Conservation (phyloP, 2,113 vertebrate species). For the Upupa epops region DNA sequence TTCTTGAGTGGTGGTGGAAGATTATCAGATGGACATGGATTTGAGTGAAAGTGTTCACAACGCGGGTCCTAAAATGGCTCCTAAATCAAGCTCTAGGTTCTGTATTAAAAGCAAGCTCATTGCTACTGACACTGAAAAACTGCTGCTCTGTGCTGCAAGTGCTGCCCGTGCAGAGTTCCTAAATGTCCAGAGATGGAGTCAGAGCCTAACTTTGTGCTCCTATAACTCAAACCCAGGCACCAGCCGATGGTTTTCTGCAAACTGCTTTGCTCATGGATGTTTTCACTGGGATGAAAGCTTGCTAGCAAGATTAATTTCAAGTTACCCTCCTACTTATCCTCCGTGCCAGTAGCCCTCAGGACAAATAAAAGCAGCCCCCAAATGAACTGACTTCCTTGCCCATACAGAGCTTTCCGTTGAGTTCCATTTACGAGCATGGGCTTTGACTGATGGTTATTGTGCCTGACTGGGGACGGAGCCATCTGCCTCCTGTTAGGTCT, state of each 20-base stretch:
- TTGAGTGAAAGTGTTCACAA: neutral
- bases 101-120: neutral
- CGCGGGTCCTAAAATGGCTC: neutral
- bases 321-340: neutral
- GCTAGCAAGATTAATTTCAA: neutral
- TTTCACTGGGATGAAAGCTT: neutral
- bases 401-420: neutral
- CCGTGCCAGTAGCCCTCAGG: neutral
- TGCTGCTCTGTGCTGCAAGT: neutral
- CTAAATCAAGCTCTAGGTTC: neutral
- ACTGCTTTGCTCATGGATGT: rapidly evolving
- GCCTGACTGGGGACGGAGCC: neutral
- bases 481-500: neutral
- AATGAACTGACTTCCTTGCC: neutral
- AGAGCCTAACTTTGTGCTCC: neutral
- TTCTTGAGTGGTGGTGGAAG: neutral
- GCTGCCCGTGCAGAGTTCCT: neutral
- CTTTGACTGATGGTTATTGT: neutral
- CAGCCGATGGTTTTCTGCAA: neutral
- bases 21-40: neutral
- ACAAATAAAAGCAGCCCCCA: neutral
- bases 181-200: neutral
- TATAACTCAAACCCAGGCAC: neutral
- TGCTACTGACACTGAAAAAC: neutral
- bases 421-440: neutral